Base-by-base conservation (phyloP, 37 sponge, comb jelly and placozoan species). In the Chondrosia reniformis region DNA sequence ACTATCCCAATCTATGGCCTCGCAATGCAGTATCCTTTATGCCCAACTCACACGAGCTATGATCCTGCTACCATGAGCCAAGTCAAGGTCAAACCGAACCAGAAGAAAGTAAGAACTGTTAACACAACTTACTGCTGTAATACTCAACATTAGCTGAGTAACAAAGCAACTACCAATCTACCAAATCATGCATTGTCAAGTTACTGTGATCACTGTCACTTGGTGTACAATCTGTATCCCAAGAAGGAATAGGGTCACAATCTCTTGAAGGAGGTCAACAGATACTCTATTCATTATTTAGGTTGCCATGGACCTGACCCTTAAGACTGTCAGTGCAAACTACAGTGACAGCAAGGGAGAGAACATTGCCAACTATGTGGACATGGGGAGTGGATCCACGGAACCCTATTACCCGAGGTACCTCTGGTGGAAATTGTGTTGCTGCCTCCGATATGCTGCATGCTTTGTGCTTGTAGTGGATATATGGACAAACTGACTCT, bases 341-440 rank as follows among this genome's bases (percentile, higher is more conserved):
- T 90, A 90, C 83, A 79, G 80, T 33, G 72, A 74, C 30, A 90
- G 91, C 63, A 63, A 83, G 25, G 91, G 91, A 0, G 83, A 82
- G 67, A 45, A 67, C 39, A 79, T 45, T 57, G 86, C 91, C 0
- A 79, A 71, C 1, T 55, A 74, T 57, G 83, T 74, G 31, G 74
- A 82, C 28, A 32, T 80, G 17, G 75, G 79, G 19, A 39, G 9
- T 0, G 73, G 63, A 1, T 38, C 38, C 27, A 4, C 25, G 24
- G 63, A 58, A 30, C 63, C 33, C 32, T 49, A 45, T 43, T 81
- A 81, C 21, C 45, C 46, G 33, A 85, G 86, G 83, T 79, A 63
- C 46, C 74, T 24, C 4, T 25, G 22, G 9, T 45, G 33, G 64
- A 46, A 2, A 4, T 22, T 62, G 67, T 49, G 52, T 49, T 10